Conservation (phyloP, 2,888 invertebrate genomes). For the Operophtera brumata region DNA sequence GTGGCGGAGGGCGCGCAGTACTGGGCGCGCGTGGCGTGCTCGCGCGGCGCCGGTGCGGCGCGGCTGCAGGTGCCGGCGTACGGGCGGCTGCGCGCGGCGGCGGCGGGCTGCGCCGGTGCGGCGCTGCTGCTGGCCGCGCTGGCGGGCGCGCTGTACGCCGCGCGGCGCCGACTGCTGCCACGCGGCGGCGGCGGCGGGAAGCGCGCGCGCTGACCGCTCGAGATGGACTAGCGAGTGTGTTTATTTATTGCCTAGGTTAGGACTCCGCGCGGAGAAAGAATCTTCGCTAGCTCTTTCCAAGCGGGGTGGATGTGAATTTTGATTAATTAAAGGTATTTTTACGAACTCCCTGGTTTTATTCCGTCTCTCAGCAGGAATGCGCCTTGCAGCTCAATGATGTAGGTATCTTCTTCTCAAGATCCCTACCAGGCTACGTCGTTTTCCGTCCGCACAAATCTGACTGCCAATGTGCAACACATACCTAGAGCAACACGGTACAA, state of each 20-base stretch:
- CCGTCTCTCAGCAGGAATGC: no score
- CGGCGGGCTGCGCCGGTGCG: slow-evolving; percentile 86
- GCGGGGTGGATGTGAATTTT: no score
- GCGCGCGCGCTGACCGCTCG: slow-evolving; percentile 20
- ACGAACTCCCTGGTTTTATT: no score
- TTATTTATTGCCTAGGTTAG: not conserved
- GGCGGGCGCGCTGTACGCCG: slow-evolving; percentile 79
- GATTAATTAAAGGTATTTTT: no score
- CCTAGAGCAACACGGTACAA: no score
- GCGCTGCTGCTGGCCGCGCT: slow-evolving; percentile 84
- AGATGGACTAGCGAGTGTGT: not conserved
- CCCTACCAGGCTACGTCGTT: no score
- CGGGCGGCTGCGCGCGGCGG: slow-evolving; percentile 84
- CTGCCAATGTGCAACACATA: no score
- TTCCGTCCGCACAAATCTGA: no score
- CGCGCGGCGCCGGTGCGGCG: slow-evolving; percentile 85
- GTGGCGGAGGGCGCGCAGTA: slow-evolving; percentile 87
- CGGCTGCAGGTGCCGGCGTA: slow-evolving; percentile 85
- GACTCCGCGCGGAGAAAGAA: not conserved
- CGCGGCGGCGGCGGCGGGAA: slow-evolving; percentile 15
- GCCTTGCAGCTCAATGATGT: no score
- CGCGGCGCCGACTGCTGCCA: slow-evolving; percentile 50
- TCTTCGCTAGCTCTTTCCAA: no score
- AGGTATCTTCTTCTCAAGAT: no score
- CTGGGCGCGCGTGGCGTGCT: slow-evolving; percentile 88